A percentile compares a stretch with the other conserved stretches of the same genome.
Evolutionary conservation across 2,888 invertebrate species (phyloP).

Genomic region (Diogma glabrata): DNA sequence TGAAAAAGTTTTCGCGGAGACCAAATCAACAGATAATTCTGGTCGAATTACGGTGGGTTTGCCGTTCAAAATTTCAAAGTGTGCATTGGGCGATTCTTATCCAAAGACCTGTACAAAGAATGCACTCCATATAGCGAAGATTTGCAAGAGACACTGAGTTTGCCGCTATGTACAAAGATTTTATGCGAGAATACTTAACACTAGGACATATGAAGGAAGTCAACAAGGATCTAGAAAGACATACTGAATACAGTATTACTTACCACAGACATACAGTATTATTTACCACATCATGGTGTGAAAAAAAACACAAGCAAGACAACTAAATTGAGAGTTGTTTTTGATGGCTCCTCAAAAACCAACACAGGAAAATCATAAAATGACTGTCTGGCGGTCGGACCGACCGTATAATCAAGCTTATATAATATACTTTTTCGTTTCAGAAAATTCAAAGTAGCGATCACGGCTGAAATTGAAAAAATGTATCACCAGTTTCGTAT

Average conservation of each 20-base stretch:
- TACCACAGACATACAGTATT: too few relatives aligned
- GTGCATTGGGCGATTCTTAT: background rate
- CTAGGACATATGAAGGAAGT: background rate
- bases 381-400: too few relatives aligned
- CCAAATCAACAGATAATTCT: background rate
- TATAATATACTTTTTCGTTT: background rate
- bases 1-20: background rate
- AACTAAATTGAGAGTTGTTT: background rate
- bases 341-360: background rate
- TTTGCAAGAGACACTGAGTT: background rate
- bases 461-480: background rate
- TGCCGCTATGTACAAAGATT: background rate
- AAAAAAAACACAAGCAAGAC: too few relatives aligned
- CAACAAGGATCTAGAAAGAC: background rate
- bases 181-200: background rate
- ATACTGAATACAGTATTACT: background rate
- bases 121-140: background rate
- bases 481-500: background rate
- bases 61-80: background rate
- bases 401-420: background rate
- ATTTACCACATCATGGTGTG: too few relatives aligned
- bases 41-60: background rate
- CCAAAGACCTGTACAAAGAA: background rate
- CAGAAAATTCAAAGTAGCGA: too few relatives aligned
- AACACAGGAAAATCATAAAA: background rate